Percentiles rank a stretch among this genome's conserved stretches.
These are phyloP conservation scores for Apodemia hepburni DNA, from an alignment of 2,888 invertebrate species.

Conservation along the genomic window DNA sequence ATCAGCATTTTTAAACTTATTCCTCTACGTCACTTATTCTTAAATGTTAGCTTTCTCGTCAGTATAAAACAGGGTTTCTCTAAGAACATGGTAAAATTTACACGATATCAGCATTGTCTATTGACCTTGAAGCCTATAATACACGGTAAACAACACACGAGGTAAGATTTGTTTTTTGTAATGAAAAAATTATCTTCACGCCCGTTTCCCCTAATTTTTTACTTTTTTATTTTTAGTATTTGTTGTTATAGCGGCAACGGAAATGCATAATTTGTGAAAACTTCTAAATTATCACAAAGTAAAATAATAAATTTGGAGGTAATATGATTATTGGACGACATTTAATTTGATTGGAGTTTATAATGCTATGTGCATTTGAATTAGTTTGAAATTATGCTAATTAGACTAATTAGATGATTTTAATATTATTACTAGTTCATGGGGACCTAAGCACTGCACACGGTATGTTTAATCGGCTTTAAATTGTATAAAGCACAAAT, in stretches of 20 bases:
- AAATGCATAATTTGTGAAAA: too few species aligned
- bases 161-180: too few species aligned
- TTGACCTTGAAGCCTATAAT: too few species aligned
- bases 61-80: background rate
- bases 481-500: background rate
- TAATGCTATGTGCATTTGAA: background rate
- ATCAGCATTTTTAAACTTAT: conserved; percentile 12
- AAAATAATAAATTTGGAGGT: background rate
- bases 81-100: background rate
- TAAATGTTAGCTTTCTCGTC: background rate
- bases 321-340: background rate
- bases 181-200: too few species aligned
- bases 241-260: too few species aligned
- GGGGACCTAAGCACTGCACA: background rate
- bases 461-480: background rate
- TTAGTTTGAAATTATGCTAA: background rate
- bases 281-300: too few species aligned
- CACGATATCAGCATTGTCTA: background rate
- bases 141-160: too few species aligned
- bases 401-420: background rate
- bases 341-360: background rate
- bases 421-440: background rate
- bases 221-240: too few species aligned
- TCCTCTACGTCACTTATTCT: conserved; percentile 1
- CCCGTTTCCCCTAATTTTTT: too few species aligned